A percentile compares a stretch with the other conserved stretches of the same genome.
These are phyloP conservation scores for Heliocidaris tuberculata DNA, from an alignment of 35 echinoderm and acorn worm genomes.

Conservation along the genomic window DNA sequence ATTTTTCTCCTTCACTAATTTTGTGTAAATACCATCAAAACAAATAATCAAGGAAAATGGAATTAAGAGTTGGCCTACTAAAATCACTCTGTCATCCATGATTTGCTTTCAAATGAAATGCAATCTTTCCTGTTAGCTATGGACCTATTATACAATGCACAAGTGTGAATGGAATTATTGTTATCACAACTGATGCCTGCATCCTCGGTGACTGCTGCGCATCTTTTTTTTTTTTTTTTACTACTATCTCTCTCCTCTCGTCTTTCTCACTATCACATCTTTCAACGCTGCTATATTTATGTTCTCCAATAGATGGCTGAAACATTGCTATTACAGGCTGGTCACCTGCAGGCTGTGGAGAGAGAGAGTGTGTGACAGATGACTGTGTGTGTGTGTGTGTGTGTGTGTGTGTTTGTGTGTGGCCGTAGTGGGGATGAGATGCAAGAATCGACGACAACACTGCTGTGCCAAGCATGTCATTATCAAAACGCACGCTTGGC, in stretches of 20 bases:
- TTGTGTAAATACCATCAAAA: background rate
- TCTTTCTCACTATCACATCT: background rate
- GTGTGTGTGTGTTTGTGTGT: background rate
- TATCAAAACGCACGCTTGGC: slow-evolving; percentile 6
- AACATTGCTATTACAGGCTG: slow-evolving; percentile 11
- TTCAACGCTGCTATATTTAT: slow-evolving; percentile 24
- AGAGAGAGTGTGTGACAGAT: background rate
- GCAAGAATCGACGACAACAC: background rate
- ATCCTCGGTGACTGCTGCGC: background rate
- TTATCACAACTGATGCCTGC: background rate
- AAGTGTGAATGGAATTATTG: background rate
- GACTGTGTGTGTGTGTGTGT: background rate
- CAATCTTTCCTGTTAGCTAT: background rate
- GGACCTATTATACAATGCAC: slow-evolving; percentile 1
- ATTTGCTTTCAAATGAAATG: background rate
- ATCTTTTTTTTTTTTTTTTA: slow-evolving; percentile 7
- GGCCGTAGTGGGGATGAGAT: background rate
- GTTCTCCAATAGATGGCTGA: background rate
- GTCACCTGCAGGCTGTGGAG: background rate
- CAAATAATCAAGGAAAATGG: background rate
- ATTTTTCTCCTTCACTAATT: background rate
- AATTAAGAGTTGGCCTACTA: background rate
- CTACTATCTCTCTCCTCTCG: background rate
- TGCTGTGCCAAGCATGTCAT: slow-evolving; percentile 23
- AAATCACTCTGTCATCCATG: background rate